Base-by-base conservation (phyloP, 1,140 invertebrate species). In the Ceratina japonica region DNA sequence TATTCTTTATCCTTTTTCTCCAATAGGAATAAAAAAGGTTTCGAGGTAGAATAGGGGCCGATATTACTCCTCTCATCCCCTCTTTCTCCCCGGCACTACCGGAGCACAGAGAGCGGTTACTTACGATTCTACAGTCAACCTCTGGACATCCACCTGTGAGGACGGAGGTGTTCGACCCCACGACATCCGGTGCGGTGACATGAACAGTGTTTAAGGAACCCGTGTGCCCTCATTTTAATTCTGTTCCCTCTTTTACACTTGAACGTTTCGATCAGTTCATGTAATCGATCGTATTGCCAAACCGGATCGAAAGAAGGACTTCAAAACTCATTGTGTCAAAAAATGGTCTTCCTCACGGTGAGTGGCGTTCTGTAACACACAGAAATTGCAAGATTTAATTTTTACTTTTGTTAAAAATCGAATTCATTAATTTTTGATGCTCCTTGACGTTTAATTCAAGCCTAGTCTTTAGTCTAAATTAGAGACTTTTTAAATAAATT, bases 71-170 rank as follows among this genome's bases (percentile, higher is more conserved):
- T 68, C 44, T 71, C 81, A 75, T 90, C 65, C 75, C 81, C 79
- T 85, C 84, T 80, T 83, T 70, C 63, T 65, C 37, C 77, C 62
- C 68, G 72, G 62, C 75, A 52, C 82, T 86, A 84, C 74, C 82
- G 74, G 86, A 87, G 87, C 88, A 91, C 86, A 86, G 86, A 87
- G 83, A 88, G 80, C 87, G 87, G 88, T 90, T 90, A 90, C 90
- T 91, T 91, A 91, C 90, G 85, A 90, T 90, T 89, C 89, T 86
- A 89, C 91, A 92, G 92, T 92, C 91, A 91, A 92, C 91, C 91
- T 91, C 89, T 92, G 90, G 89, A 91, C 88, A 91, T 91, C 90
- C 90, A 92, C 90, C 91, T 92, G 91, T 87, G 89, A 92, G 89
- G 92, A 91, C 91, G 87, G 90, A 92, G 91, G 89, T 91, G 86